Percentiles rank a stretch among this genome's conserved stretches.
Evolutionary conservation across 2,888 invertebrate species (phyloP).

Genomic region (Orthosia incerta): DNA sequence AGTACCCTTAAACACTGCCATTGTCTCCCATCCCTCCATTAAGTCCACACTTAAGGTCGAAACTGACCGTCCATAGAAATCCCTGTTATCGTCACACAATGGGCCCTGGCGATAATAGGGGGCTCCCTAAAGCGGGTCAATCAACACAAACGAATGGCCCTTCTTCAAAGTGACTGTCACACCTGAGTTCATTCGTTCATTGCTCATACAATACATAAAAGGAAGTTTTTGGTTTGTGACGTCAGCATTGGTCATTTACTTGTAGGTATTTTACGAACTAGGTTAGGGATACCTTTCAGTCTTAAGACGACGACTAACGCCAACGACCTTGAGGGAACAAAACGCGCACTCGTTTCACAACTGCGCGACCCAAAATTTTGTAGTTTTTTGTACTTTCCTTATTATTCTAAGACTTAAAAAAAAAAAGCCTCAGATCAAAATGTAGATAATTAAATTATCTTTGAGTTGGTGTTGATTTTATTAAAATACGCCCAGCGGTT

Average conservation of each 20-base stretch:
- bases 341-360: no score
- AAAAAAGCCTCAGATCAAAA: no score
- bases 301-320: no score
- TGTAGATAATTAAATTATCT: no score
- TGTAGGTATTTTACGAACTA: not conserved
- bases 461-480: no score
- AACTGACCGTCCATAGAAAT: constrained; percentile 41
- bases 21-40: constrained; percentile 32
- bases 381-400: no score
- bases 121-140: constrained; percentile 50
- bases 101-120: constrained; percentile 28
- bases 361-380: no score
- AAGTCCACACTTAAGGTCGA: constrained; percentile 42
- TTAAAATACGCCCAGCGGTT: no score
- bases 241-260: not conserved
- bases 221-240: constrained; percentile 15
- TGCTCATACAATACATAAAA: constrained; percentile 13
- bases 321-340: no score
- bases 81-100: constrained; percentile 39
- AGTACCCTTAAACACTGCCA: not conserved
- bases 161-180: constrained; percentile 48
- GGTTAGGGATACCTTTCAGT: not conserved
- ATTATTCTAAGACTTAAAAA: no score
- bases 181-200: constrained; percentile 35
- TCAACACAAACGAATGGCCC: constrained; percentile 48